Evolutionary conservation across 2,113 vertebrate species (phyloP), one percentile per base, ranked within the genome.

Genomic region (Brachyistius frenatus): DNA sequence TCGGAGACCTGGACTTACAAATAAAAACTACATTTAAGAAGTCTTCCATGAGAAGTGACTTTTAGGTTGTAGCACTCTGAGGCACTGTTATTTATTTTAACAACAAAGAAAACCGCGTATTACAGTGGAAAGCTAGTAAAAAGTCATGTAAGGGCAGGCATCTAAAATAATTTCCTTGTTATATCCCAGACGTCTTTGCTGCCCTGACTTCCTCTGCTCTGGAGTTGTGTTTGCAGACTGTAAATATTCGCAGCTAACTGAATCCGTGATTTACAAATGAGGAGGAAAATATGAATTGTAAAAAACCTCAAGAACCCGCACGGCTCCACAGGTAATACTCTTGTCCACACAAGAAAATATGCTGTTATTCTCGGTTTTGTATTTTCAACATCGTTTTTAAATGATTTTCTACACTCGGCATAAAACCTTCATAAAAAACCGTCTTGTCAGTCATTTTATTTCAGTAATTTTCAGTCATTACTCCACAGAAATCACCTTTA

Each of bases 181-280:
- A 2, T 44, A 7, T 44, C 41, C 10, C 10, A 44, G 41, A 44
- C 41, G 6, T 44, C 53, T 57, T 44, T 36, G 7, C 31, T 49
- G 32, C 49, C 37, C 50, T 33, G 52, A 37, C 41, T 73, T 62
- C 8, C 8, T 66, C 5, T n/a, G 57, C 75, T 63, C 57, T 67
- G 66, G 8, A 62, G 53, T 47, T 33, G 14, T 61, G 58, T 73
- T 73, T 31, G 35, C 54, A 57, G 55, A 54, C 52, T 37, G 69
- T 77, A 84, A 82, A 86, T 70, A 86, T 66, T 36, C 13, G 13
- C 47, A 5, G 32, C 55, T 31, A 66, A 65, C 61, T 4, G 41
- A 23, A 23, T 23, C 23, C 23, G 23, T 23, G 23, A 23, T 23
- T 23, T 23, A 23, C 23, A 23, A 23, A 23, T 23, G 23, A 23